A percentile compares a stretch with the other conserved stretches of the same genome.
These are phyloP conservation scores for Hypotaenidia okinawae DNA, from an alignment of 2,797 vertebrate genomes.

Conservation along the genomic window DNA sequence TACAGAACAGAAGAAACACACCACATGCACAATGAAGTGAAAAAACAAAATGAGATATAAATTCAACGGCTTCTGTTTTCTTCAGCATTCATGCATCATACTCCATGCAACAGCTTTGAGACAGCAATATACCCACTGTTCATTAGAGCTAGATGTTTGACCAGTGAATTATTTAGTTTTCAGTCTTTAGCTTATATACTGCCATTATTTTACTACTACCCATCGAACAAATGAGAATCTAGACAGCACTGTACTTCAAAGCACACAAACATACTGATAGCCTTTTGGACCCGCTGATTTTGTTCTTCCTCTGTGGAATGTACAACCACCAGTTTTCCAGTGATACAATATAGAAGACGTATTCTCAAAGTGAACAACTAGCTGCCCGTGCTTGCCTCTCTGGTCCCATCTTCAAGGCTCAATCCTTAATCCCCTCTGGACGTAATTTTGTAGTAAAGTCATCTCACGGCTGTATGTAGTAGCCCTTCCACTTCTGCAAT, in stretches of 20 bases:
- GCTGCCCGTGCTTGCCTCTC: neutral
- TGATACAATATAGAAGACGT: neutral
- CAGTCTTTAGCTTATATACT: neutral
- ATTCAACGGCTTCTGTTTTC: neutral
- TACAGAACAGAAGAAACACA: neutral
- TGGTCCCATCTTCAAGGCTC: neutral
- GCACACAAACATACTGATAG: fast-evolving
- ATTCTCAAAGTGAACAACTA: neutral
- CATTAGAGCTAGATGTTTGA: neutral
- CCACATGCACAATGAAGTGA: neutral
- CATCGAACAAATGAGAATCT: neutral
- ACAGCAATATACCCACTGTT: neutral
- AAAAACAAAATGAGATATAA: neutral
- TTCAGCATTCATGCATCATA: neutral
- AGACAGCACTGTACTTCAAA: neutral
- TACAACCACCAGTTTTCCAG: neutral
- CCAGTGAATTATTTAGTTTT: neutral
- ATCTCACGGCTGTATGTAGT: neutral
- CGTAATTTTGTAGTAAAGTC: neutral
- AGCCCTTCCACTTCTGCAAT: neutral
- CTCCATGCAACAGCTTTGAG: neutral
- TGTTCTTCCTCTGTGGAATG: neutral
- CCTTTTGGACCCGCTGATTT: neutral
- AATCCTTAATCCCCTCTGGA: neutral
- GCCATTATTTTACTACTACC: neutral